phyloP scores from a whole-genome alignment of 2,113 vertebrate genomes.

The Stomatorhinus ivindoensis region DNA sequence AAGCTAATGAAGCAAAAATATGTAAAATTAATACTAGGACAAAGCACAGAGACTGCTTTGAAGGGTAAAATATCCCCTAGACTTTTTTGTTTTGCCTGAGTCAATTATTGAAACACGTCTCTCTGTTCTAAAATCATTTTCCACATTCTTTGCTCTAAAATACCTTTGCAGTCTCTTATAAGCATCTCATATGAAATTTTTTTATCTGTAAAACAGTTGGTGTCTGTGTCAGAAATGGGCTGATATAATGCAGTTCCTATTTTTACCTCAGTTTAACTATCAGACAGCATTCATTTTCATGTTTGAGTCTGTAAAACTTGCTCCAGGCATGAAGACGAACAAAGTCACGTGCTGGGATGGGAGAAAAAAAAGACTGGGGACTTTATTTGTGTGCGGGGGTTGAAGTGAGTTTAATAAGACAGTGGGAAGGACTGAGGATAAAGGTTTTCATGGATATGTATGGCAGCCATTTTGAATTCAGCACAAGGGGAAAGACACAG shows the following conservation, averaged over 20 bases:
- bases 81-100: neutral
- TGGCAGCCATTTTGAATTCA: neutral
- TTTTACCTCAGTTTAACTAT: neutral
- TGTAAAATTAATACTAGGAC: neutral
- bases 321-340: neutral
- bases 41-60: neutral
- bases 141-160: neutral
- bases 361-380: neutral
- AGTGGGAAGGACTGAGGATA: neutral
- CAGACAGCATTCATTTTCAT: neutral
- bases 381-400: neutral
- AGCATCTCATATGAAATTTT: neutral
- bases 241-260: neutral
- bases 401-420: neutral
- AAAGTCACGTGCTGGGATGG: neutral
- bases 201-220: neutral
- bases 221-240: neutral
- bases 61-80: neutral
- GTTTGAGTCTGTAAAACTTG: neutral
- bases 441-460: neutral
- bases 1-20: conserved; percentile 6
- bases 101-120: neutral
- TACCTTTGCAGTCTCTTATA: neutral
- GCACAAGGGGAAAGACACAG: neutral
- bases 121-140: neutral